Conservation (phyloP, 1,140 invertebrate species). For the Diabrotica virgifera region DNA sequence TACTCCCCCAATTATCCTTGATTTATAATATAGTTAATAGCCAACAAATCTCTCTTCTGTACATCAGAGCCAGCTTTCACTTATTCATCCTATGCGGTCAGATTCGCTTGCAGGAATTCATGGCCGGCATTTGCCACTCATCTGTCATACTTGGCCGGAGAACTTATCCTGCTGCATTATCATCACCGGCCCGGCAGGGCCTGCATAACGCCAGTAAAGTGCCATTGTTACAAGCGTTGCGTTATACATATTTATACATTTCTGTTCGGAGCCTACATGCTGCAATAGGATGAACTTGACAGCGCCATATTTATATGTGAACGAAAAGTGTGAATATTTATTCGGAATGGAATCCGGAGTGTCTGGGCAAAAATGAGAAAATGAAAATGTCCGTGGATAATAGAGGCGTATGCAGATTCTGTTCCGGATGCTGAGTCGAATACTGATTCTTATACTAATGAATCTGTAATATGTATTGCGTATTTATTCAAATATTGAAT, state of each 20-base stretch:
- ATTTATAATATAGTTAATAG: background rate
- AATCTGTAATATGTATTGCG: too few relatives aligned
- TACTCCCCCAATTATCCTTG: too few relatives aligned
- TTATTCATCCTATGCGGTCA: background rate
- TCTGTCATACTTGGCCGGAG: background rate
- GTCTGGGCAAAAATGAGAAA: background rate
- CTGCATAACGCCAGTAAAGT: conserved; percentile 10
- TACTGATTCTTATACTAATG: too few relatives aligned
- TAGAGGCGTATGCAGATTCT: too few relatives aligned
- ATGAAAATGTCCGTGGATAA: background rate
- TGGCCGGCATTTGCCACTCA: background rate
- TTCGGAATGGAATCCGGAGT: background rate
- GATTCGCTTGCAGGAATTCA: background rate
- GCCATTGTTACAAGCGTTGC: conserved; percentile 26
- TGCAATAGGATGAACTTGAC: conserved; percentile 14
- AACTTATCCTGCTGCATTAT: background rate
- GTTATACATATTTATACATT: conserved; percentile 30
- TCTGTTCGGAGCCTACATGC: conserved; percentile 12
- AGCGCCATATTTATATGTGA: conserved; percentile 20
- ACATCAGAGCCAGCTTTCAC: background rate
- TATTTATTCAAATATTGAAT: too few relatives aligned
- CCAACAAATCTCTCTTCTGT: background rate
- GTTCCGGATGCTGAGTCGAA: too few relatives aligned
- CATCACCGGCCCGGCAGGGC: background rate
- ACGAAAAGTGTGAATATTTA: conserved; percentile 14